These are phyloP conservation scores for Monodelphis domestica DNA, from an alignment of 2,797 vertebrate species.

Conservation along the genomic window DNA sequence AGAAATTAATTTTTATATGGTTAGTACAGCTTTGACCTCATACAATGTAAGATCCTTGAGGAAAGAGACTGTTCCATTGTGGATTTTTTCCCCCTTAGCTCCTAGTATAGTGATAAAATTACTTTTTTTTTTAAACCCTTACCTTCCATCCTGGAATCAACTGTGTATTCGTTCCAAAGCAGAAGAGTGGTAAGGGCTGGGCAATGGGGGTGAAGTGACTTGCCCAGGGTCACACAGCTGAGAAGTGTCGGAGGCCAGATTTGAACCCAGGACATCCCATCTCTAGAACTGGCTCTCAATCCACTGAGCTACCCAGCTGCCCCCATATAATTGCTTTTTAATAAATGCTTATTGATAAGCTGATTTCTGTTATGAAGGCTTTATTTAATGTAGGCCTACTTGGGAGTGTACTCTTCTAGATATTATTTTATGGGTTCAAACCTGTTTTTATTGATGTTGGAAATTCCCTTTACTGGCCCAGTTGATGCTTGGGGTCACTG, in stretches of 20 bases:
- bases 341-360: not conserved
- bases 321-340: not conserved
- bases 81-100: not conserved
- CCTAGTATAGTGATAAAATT: not conserved
- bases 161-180: too few species aligned
- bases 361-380: constrained; percentile 28
- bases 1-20: not conserved
- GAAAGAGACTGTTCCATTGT: not conserved
- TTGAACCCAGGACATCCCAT: too few species aligned
- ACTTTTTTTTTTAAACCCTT: too few species aligned
- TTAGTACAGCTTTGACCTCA: not conserved
- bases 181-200: too few species aligned
- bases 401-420: not conserved
- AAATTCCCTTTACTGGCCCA: not conserved
- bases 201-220: too few species aligned
- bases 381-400: not conserved
- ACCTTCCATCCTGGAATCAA: too few species aligned
- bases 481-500: not conserved
- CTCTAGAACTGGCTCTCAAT: too few species aligned
- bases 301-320: too few species aligned
- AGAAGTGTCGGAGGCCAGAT: too few species aligned
- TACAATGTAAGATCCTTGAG: not conserved
- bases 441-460: not conserved
- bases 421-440: not conserved
- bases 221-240: too few species aligned